Evolutionary conservation across 2,797 vertebrate species (phyloP).

Genomic region (Carduelis carduelis): DNA sequence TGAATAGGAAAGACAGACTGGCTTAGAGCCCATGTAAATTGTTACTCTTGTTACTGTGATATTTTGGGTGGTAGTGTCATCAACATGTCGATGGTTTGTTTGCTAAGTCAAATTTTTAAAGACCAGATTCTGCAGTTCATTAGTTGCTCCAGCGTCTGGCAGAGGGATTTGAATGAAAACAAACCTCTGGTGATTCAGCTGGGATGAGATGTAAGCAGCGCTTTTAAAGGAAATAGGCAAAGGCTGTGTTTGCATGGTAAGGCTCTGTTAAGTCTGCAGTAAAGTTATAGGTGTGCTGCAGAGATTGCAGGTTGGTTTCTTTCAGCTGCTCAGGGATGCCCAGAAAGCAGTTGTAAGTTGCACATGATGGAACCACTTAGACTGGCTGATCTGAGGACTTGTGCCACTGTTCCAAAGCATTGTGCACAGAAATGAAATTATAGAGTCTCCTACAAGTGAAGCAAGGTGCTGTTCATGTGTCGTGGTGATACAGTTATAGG

Average conservation of each 20-base stretch:
- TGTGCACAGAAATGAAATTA: not conserved
- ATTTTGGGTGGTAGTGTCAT: slow-evolving; percentile 48
- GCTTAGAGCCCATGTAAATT: slow-evolving; percentile 18
- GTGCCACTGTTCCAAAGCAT: not conserved
- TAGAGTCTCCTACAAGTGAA: not conserved
- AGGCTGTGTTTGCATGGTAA: not conserved
- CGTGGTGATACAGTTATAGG: not conserved
- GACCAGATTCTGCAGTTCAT: slow-evolving; percentile 28
- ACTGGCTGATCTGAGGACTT: not conserved
- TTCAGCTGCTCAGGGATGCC: not conserved
- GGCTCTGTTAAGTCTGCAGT: not conserved
- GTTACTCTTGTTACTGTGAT: slow-evolving; percentile 38
- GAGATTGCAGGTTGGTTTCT: not conserved
- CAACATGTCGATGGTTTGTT: slow-evolving; percentile 33
- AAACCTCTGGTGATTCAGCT: slow-evolving; percentile 1
- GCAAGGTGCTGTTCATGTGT: not conserved
- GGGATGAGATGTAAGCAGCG: not conserved
- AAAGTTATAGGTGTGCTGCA: not conserved
- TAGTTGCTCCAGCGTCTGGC: slow-evolving; percentile 32
- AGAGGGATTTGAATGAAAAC: slow-evolving; percentile 27
- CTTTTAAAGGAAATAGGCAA: not conserved
- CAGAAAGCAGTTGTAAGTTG: not conserved
- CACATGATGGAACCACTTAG: not conserved
- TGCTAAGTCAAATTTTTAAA: slow-evolving; percentile 46
- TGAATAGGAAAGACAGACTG: slow-evolving; percentile 30